Percentiles rank a stretch among this genome's conserved stretches.
Evolutionary conservation across 2,888 invertebrate species (phyloP).

Genomic region (Melikaiella ostensackeni): DNA sequence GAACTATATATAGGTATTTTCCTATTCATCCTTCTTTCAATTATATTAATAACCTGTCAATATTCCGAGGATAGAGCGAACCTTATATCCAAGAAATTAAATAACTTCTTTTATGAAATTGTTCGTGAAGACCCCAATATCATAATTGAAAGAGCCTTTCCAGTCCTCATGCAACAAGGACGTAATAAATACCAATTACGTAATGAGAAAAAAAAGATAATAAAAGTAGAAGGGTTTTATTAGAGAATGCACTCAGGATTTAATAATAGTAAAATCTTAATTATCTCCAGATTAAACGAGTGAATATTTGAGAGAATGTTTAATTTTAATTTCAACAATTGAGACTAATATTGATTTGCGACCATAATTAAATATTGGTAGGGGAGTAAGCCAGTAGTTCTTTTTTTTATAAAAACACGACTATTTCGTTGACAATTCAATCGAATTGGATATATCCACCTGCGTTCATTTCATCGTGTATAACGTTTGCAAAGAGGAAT

Average conservation of each 20-base stretch:
- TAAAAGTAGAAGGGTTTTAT: background rate
- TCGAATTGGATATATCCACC: background rate
- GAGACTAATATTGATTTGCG: slow-evolving; percentile 26
- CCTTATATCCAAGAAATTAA: background rate
- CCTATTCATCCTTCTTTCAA: background rate
- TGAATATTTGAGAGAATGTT: background rate
- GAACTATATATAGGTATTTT: background rate
- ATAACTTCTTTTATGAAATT: background rate
- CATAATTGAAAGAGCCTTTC: background rate
- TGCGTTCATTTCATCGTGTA: background rate
- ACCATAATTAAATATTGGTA: slow-evolving; percentile 17
- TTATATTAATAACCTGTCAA: background rate
- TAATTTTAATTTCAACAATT: slow-evolving; percentile 6
- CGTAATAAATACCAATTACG: background rate
- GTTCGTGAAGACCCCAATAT: background rate
- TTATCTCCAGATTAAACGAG: background rate
- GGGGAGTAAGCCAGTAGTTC: background rate
- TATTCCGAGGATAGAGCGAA: background rate
- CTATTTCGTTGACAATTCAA: background rate
- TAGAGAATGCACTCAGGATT: background rate
- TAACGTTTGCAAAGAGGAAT: background rate
- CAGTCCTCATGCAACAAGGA: background rate
- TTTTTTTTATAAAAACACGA: background rate
- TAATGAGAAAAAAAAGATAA: background rate
- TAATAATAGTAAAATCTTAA: background rate